Percentiles rank a stretch among this genome's conserved stretches.
Conservation (phyloP, 2,797 vertebrate species). For the Helicolenus hilgendorfi region DNA sequence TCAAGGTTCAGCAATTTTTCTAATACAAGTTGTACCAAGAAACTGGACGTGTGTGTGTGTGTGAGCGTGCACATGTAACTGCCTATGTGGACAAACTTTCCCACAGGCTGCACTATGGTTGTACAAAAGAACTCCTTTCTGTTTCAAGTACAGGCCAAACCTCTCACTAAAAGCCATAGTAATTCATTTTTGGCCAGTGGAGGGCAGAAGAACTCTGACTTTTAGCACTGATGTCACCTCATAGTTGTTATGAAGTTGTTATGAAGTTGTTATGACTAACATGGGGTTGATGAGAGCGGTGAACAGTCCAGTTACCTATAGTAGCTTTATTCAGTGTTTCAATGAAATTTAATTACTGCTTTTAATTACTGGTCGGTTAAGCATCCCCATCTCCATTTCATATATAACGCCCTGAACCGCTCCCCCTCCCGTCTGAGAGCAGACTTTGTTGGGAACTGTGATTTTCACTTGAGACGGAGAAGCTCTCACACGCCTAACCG, state of each 20-base stretch:
- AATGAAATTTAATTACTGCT: not conserved
- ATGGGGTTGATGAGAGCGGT: not conserved
- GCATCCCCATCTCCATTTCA: not conserved
- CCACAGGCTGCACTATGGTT: slow-evolving; percentile 52
- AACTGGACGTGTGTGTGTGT: not conserved
- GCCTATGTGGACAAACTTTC: slow-evolving; percentile 39
- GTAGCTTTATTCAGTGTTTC: not conserved
- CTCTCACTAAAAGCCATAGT: not conserved
- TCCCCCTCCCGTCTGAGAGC: not conserved
- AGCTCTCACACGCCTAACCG: slow-evolving; percentile 14
- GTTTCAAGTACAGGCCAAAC: not conserved
- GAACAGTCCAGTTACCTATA: not conserved
- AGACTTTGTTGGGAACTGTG: slow-evolving; percentile 16
- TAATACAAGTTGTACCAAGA: not conserved
- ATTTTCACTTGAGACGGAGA: slow-evolving; percentile 14
- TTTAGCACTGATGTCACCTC: not conserved
- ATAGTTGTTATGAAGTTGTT: not conserved
- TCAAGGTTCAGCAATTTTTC: slow-evolving; percentile 57
- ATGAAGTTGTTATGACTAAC: not conserved
- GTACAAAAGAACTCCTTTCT: not conserved
- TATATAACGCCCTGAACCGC: not conserved
- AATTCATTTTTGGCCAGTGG: not conserved
- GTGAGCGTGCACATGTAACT: not conserved
- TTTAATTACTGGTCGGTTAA: not conserved
- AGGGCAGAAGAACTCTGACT: not conserved